These are phyloP conservation scores for Rhineura floridana DNA, from an alignment of 2,113 vertebrate genomes.

Conservation along the genomic window DNA sequence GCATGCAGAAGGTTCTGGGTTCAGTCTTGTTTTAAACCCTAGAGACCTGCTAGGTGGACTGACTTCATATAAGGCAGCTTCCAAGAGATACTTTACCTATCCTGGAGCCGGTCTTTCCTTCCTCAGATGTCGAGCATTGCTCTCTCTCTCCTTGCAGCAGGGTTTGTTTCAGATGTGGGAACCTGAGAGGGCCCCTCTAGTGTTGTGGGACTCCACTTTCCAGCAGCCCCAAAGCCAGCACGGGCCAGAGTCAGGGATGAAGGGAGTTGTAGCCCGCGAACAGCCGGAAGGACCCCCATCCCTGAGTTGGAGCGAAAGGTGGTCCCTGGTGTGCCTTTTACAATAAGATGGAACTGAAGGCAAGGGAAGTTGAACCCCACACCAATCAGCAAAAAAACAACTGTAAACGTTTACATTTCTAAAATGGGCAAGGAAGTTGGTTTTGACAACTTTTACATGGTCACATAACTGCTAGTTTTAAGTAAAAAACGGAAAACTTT, in stretches of 20 bases:
- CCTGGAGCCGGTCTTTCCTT: slow-evolving; percentile 4
- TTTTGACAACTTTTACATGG: slow-evolving; percentile 71
- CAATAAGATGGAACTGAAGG: slow-evolving; percentile 36
- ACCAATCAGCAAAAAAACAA: slow-evolving; percentile 31
- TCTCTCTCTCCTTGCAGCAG: rapidly evolving
- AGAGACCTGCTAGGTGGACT: not conserved
- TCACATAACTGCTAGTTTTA: slow-evolving; percentile 80
- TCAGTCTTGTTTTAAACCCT: too few relatives aligned
- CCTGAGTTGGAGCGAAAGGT: not conserved
- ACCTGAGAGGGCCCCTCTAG: too few relatives aligned
- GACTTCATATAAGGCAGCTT: not conserved
- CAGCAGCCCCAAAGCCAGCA: too few relatives aligned
- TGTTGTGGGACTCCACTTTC: too few relatives aligned
- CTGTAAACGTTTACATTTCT: slow-evolving; percentile 79
- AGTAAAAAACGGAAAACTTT: slow-evolving; percentile 80
- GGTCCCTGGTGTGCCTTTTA: slow-evolving; percentile 64
- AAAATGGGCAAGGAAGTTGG: slow-evolving; percentile 67
- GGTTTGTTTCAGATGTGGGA: not conserved
- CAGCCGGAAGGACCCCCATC: too few relatives aligned
- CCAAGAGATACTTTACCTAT: not conserved
- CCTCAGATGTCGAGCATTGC: not conserved
- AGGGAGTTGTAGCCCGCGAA: too few relatives aligned
- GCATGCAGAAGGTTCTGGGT: not conserved
- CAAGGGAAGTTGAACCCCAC: slow-evolving; percentile 36
- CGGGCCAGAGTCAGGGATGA: too few relatives aligned